Percentiles rank a stretch among this genome's conserved stretches.
Evolutionary conservation across 2,113 vertebrate genomes (phyloP).

Genomic region (Thoracochromis brauschi): DNA sequence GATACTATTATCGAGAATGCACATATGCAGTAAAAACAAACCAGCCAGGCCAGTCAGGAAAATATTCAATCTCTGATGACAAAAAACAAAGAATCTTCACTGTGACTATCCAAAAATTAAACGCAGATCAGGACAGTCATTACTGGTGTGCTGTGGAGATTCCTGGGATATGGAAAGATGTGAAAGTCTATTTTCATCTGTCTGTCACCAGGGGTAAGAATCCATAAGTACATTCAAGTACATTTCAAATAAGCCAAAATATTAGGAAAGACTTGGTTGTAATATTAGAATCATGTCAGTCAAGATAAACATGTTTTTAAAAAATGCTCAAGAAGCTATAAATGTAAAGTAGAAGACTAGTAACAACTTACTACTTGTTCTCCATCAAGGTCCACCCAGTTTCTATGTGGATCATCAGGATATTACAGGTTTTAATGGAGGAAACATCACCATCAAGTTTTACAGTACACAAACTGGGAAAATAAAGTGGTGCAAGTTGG

Average conservation of each 20-base stretch:
- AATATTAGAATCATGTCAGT: neutral
- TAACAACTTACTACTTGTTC: neutral
- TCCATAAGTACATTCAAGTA: neutral
- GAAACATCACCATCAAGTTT: neutral
- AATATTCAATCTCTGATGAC: slow-evolving; percentile 28
- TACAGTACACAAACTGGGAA: neutral
- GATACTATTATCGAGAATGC: accelerated
- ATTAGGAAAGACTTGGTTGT: neutral
- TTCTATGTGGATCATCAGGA: slow-evolving; percentile 1
- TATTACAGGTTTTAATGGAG: neutral
- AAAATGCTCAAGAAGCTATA: neutral
- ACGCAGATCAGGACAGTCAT: accelerated
- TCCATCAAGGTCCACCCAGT: neutral
- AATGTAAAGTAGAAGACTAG: neutral
- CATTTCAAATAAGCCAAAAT: neutral
- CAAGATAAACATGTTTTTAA: neutral
- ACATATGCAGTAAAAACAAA: neutral
- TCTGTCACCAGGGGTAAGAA: slow-evolving; percentile 5
- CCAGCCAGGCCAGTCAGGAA: neutral
- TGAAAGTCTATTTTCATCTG: neutral
- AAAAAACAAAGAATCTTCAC: neutral
- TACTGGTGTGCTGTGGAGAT: slow-evolving; percentile 41
- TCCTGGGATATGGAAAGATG: accelerated
- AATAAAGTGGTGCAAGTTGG: slow-evolving; percentile 19
- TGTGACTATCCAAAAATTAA: slow-evolving; percentile 1